Conservation (phyloP, 1,140 invertebrate genomes). For the Drosophila lacertosa region DNA sequence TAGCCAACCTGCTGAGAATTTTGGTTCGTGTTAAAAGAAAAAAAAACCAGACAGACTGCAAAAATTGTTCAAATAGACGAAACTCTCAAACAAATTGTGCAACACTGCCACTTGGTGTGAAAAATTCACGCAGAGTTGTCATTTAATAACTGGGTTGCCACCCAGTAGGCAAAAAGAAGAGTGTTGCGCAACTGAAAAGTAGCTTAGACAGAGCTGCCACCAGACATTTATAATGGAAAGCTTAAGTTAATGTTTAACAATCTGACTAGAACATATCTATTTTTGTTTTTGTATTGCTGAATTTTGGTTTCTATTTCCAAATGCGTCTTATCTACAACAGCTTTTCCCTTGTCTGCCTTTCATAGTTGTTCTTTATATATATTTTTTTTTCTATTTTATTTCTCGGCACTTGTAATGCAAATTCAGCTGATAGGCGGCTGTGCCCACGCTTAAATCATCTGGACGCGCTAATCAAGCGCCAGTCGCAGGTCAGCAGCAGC, state of each 20-base stretch:
- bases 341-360: too few species aligned
- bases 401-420: constrained; percentile 14
- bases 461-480: constrained; percentile 28
- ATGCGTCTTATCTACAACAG: neutral
- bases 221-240: too few species aligned
- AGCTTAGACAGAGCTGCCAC: too few species aligned
- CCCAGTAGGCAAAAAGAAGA: constrained; percentile 18
- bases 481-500: constrained; percentile 4
- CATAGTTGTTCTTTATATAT: too few species aligned
- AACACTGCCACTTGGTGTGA: neutral
- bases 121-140: too few species aligned
- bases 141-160: constrained; percentile 39
- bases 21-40: neutral
- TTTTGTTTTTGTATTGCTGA: too few species aligned
- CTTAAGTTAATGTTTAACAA: too few species aligned
- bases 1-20: constrained; percentile 39
- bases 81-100: too few species aligned
- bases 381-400: neutral
- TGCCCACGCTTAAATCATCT: constrained; percentile 13
- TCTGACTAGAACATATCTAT: too few species aligned
- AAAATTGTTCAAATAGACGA: too few species aligned
- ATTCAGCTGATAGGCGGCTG: constrained; percentile 18
- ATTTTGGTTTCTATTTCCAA: too few species aligned
- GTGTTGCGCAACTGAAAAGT: constrained; percentile 11
- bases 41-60: constrained; percentile 21